Evolutionary conservation across 2,797 vertebrate genomes (phyloP).

Genomic region (Australoheros facetus): DNA sequence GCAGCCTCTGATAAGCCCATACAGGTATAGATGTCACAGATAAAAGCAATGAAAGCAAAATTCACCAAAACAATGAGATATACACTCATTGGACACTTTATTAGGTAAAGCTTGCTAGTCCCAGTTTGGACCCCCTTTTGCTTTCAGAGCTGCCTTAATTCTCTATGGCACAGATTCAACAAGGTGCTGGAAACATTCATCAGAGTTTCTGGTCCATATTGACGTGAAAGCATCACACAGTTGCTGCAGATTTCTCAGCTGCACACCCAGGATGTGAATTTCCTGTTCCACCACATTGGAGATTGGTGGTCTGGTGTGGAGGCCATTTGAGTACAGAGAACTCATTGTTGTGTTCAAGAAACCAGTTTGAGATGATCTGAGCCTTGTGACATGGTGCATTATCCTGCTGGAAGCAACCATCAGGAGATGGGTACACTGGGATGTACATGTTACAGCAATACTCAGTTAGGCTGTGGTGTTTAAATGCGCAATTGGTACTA

Average conservation of each 20-base stretch:
- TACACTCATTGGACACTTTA: not conserved
- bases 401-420: too few relatives aligned
- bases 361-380: not conserved
- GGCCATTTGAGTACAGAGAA: conserved; percentile 15
- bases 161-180: not conserved
- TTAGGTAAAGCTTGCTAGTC: too few relatives aligned
- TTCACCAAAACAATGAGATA: not conserved
- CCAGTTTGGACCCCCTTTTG: not conserved
- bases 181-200: not conserved
- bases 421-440: too few relatives aligned
- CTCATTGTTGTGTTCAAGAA: not conserved
- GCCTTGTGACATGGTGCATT: not conserved
- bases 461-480: not conserved
- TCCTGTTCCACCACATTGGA: conserved; percentile 52
- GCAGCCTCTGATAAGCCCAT: conserved; percentile 21
- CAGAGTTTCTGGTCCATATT: too few relatives aligned
- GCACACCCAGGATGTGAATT: conserved; percentile 60
- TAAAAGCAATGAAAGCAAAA: conserved; percentile 47
- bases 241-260: conserved; percentile 62
- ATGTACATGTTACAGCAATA: not conserved
- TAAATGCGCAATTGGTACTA: not conserved
- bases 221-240: conserved; percentile 39
- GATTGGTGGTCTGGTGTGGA: conserved; percentile 35
- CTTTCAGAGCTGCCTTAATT: not conserved
- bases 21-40: conserved; percentile 21